Conservation (phyloP, 1,140 invertebrate genomes). For the Laupala kohalensis region DNA sequence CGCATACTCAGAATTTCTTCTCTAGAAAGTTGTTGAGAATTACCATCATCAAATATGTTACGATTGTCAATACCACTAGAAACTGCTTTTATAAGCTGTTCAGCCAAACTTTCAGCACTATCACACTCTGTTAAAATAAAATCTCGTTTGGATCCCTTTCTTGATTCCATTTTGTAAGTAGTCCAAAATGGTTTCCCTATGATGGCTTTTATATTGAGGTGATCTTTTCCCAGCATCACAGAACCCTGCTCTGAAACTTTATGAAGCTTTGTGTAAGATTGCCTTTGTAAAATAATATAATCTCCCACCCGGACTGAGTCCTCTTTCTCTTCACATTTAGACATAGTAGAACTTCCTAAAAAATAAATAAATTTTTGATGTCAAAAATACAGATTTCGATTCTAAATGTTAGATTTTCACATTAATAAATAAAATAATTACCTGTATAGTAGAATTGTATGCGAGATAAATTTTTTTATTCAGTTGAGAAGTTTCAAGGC, state of each 20-base stretch:
- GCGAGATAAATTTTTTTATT: no score
- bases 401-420: no score
- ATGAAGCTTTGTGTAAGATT: slow-evolving; percentile 60
- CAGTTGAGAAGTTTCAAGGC: no score
- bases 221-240: slow-evolving; percentile 53
- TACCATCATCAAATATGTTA: slow-evolving; percentile 66
- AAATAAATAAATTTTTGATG: no score
- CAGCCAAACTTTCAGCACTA: slow-evolving; percentile 29
- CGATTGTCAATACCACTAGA: slow-evolving; percentile 65
- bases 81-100: slow-evolving; percentile 27
- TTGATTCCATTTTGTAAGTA: slow-evolving; percentile 62
- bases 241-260: slow-evolving; percentile 47
- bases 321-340: slow-evolving; percentile 15
- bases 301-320: slow-evolving; percentile 42
- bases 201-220: slow-evolving; percentile 51
- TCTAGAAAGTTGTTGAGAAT: slow-evolving; percentile 71
- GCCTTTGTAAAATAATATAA: slow-evolving; percentile 59
- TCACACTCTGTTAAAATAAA: slow-evolving; percentile 40
- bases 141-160: slow-evolving; percentile 38
- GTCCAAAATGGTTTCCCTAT: slow-evolving; percentile 61
- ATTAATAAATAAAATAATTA: no score
- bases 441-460: no score
- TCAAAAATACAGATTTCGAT: no score
- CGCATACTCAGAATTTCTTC: slow-evolving; percentile 68
- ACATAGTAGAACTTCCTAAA: neutral